Conservation (phyloP, 2,888 invertebrate species). For the Scrobipalpa atriplicella region DNA sequence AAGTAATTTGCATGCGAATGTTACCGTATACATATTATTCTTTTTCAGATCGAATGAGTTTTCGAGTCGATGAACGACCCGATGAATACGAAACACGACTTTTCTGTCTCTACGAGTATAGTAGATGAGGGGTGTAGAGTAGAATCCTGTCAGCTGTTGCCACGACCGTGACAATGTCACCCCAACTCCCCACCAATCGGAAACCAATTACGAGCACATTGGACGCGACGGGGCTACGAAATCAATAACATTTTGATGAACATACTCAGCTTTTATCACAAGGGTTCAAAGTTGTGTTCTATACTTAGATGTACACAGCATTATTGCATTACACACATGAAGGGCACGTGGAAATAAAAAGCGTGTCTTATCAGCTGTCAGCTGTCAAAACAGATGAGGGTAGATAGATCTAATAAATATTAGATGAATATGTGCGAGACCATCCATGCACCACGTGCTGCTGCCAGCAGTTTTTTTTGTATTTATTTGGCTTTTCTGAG, state of each 20-base stretch:
- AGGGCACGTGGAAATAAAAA: not conserved
- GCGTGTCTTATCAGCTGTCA: not conserved
- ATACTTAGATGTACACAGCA: too few species aligned
- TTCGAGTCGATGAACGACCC: too few species aligned
- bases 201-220: not conserved
- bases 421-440: too few species aligned
- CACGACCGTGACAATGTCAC: slow-evolving; percentile 14
- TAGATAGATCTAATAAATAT: not conserved
- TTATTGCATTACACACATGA: not conserved
- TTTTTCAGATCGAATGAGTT: too few species aligned
- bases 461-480: too few species aligned
- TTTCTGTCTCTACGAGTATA: not conserved
- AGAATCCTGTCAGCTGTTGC: slow-evolving; percentile 5
- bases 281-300: not conserved
- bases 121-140: not conserved
- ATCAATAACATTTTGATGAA: not conserved
- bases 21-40: too few species aligned
- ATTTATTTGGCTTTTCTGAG: too few species aligned
- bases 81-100: too few species aligned
- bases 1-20: too few species aligned
- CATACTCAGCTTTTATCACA: not conserved
- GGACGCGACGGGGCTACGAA: not conserved
- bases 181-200: not conserved
- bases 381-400: slow-evolving; percentile 11
- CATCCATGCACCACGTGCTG: too few species aligned